These are phyloP conservation scores for Phaethon lepturus DNA, from an alignment of 2,113 vertebrate species.

Conservation along the genomic window DNA sequence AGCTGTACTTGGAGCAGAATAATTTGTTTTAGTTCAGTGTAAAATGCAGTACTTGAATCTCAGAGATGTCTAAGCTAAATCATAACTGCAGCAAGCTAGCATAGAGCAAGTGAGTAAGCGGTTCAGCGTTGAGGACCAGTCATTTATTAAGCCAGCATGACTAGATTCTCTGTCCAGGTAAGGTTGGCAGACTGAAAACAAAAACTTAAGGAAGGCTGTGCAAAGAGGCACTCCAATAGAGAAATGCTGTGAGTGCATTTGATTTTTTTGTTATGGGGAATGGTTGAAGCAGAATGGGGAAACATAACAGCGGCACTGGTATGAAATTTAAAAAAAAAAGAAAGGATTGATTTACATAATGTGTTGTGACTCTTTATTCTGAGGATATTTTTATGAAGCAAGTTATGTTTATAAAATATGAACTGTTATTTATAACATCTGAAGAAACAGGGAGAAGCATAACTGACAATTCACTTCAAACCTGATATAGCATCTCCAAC, in stretches of 20 bases:
- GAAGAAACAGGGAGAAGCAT: not conserved
- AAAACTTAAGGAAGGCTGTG: accelerated
- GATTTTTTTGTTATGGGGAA: not conserved
- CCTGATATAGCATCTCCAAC: accelerated
- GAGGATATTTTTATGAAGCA: not conserved
- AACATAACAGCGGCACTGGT: not conserved
- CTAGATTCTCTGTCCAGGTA: not conserved
- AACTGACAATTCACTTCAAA: not conserved
- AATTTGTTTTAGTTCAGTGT: not conserved
- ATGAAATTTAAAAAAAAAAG: not conserved
- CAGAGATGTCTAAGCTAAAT: not conserved
- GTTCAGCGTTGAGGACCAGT: not conserved
- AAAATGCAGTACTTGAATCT: not conserved
- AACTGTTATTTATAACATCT: not conserved
- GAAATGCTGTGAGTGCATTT: not conserved
- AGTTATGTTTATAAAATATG: not conserved
- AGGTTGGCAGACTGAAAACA: not conserved
- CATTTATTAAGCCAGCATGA: not conserved
- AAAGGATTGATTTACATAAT: not conserved
- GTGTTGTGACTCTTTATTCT: accelerated
- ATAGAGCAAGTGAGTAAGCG: not conserved
- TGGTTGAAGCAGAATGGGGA: not conserved
- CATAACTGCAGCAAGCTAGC: not conserved
- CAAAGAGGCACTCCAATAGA: not conserved
- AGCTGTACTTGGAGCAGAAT: not conserved